phyloP scores from a whole-genome alignment of 1,140 invertebrate genomes.

The Heliconius hewitsoni region DNA sequence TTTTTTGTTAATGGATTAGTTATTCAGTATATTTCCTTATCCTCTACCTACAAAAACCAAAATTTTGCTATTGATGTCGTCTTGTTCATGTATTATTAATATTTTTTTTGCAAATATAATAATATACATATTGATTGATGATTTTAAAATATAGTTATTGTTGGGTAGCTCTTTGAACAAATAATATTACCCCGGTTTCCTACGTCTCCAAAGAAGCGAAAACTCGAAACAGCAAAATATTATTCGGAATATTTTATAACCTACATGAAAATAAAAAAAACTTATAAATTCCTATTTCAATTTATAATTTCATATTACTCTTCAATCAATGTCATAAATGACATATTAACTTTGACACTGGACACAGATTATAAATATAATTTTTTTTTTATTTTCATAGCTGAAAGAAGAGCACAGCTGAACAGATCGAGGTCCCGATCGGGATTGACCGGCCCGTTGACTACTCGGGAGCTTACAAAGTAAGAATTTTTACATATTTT shows the following conservation, averaged over 20 bases:
- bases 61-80: background rate
- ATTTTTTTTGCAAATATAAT: background rate
- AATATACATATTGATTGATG: background rate
- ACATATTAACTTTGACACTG: no score
- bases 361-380: constrained; percentile 14
- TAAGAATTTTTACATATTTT: constrained; percentile 44
- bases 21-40: background rate
- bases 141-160: no score
- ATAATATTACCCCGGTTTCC: no score
- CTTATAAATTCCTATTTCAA: no score
- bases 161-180: no score
- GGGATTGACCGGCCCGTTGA: constrained; percentile 83
- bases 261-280: no score
- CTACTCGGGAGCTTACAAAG: constrained; percentile 76
- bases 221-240: no score
- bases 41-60: background rate
- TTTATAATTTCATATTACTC: no score
- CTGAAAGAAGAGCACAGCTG: constrained; percentile 92
- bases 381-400: constrained; percentile 79
- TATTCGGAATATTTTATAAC: no score
- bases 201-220: no score
- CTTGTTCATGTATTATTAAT: background rate
- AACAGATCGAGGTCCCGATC: constrained; percentile 92
- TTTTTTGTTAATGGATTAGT: background rate
- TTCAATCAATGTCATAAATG: no score